These are phyloP conservation scores for Coregonus sp. DNA, from an alignment of 2,797 vertebrate genomes.

Conservation along the genomic window DNA sequence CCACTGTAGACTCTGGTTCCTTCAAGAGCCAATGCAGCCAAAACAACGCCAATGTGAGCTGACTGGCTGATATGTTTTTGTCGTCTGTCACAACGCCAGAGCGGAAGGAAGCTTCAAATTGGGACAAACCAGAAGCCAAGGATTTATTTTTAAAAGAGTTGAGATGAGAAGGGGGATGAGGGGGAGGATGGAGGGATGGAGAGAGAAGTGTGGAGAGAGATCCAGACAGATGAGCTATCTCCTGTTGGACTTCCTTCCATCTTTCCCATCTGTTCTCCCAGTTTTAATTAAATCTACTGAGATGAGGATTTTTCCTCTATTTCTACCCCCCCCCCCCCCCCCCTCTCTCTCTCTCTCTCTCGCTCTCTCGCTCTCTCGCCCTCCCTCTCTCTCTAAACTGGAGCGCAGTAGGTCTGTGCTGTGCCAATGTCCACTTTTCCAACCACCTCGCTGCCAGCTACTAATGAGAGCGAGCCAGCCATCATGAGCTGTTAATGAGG, in stretches of 20 bases:
- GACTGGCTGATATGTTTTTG: constrained; percentile 48
- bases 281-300: constrained; percentile 99
- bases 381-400: constrained; percentile 61
- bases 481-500: constrained; percentile 94
- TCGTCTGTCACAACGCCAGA: constrained; percentile 73
- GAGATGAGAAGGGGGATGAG: constrained; percentile 19
- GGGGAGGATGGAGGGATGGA: constrained; percentile 35
- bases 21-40: constrained; percentile 54
- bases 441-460: constrained; percentile 86
- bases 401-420: constrained; percentile 70
- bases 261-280: constrained; percentile 95
- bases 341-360: background rate
- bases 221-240: constrained; percentile 92
- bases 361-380: background rate
- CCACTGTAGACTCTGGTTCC: constrained; percentile 55
- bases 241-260: constrained; percentile 89
- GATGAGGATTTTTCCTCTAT: constrained; percentile 72
- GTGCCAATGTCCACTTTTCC: constrained; percentile 91
- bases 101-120: constrained; percentile 72
- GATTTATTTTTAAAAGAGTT: constrained; percentile 79
- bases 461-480: constrained; percentile 91
- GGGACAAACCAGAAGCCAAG: constrained; percentile 75
- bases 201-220: constrained; percentile 60
- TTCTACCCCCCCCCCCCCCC: constrained; percentile 29
- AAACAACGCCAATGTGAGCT: constrained; percentile 50